Evolutionary conservation across 2,888 invertebrate species (phyloP).

Genomic region (Dysmachus trigonus): DNA sequence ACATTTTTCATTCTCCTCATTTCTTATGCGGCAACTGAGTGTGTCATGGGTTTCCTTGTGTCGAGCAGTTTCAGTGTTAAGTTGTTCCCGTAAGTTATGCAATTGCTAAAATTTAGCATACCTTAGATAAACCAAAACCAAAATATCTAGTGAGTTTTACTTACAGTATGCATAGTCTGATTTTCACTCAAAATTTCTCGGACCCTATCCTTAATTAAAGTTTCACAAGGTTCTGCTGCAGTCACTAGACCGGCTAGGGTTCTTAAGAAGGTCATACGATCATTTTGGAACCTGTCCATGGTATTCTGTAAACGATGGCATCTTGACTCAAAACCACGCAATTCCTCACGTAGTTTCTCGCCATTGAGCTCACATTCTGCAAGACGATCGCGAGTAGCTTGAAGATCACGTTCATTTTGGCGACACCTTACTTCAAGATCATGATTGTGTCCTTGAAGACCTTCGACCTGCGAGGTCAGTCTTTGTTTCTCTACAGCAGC

Average conservation of each 20-base stretch:
- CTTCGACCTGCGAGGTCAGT: conserved; percentile 72
- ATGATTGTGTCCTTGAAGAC: conserved; percentile 69
- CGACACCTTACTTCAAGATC: conserved; percentile 77
- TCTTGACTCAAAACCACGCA: conserved; percentile 64
- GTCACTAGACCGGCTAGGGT: conserved; percentile 65
- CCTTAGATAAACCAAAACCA: background rate
- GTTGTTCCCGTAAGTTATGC: conserved; percentile 78
- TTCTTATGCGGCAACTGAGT: conserved; percentile 73
- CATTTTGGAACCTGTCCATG: conserved; percentile 62
- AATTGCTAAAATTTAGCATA: conserved; percentile 69
- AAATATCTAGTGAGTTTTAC: too few species aligned
- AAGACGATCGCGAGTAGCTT: conserved; percentile 77
- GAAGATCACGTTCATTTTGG: conserved; percentile 78
- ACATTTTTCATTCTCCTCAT: conserved; percentile 73
- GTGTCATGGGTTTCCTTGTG: conserved; percentile 66
- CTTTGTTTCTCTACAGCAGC: conserved; percentile 74
- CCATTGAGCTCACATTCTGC: conserved; percentile 78
- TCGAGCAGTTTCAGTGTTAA: conserved; percentile 77
- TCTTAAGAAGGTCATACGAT: conserved; percentile 62
- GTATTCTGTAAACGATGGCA: conserved; percentile 63
- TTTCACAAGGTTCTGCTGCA: conserved; percentile 80
- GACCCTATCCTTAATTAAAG: conserved; percentile 80
- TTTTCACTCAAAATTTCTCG: conserved; percentile 80
- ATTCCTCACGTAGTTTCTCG: conserved; percentile 64
- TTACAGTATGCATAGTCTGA: conserved; percentile 79